A percentile compares a stretch with the other conserved stretches of the same genome.
phyloP scores from a whole-genome alignment of 1,140 invertebrate species.

The Musca domestica region DNA sequence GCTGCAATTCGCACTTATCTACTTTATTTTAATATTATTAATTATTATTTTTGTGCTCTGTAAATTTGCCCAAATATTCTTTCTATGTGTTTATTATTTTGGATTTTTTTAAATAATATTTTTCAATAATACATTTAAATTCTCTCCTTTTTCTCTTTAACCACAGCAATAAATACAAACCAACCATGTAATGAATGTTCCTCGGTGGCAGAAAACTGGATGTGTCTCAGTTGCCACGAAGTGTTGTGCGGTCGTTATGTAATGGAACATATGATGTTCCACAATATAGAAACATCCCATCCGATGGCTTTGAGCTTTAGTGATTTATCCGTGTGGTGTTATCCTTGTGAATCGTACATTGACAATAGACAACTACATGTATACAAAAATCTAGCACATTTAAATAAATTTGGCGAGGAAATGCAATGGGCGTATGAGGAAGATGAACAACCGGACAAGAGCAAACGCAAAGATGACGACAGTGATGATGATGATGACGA shows the following conservation, averaged over 20 bases:
- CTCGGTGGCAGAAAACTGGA: slow-evolving; percentile 76
- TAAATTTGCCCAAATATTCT: too few species aligned
- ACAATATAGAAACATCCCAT: slow-evolving; percentile 66
- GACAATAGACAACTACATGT: slow-evolving; percentile 69
- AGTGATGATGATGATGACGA: neutral
- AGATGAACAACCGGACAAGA: slow-evolving; percentile 22
- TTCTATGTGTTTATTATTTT: too few species aligned
- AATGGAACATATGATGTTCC: slow-evolving; percentile 72
- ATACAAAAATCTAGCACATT: slow-evolving; percentile 70
- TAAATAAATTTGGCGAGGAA: slow-evolving; percentile 69
- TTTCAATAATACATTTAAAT: too few species aligned
- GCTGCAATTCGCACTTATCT: neutral
- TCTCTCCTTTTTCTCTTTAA: too few species aligned
- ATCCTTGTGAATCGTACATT: slow-evolving; percentile 77
- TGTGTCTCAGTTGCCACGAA: slow-evolving; percentile 75
- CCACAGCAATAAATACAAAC: slow-evolving; percentile 58
- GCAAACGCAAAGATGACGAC: slow-evolving; percentile 21
- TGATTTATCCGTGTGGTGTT: slow-evolving; percentile 90
- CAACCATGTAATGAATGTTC: slow-evolving; percentile 66
- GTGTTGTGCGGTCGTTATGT: slow-evolving; percentile 78
- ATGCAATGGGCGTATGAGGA: slow-evolving; percentile 58
- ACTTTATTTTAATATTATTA: neutral
- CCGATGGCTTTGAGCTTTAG: slow-evolving; percentile 72
- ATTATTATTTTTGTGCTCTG: slow-evolving; percentile 10
- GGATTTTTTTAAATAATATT: too few species aligned